Base-by-base conservation (phyloP, 2,113 vertebrate species). In the Condylura cristata region DNA sequence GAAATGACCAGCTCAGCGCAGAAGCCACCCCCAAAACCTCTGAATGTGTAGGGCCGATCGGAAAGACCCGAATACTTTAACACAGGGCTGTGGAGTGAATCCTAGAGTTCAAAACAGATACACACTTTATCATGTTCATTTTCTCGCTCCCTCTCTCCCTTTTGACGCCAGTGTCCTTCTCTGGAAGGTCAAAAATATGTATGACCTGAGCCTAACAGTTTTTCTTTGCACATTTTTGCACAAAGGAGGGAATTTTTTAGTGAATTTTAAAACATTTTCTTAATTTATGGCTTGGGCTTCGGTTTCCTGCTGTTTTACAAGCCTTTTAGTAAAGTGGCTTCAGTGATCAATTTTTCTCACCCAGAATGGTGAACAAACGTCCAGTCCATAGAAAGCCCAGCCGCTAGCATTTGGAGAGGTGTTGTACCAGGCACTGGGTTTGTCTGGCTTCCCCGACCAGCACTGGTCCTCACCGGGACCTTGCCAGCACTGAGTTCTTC, bases 151-250 rank as follows among this genome's bases (percentile, higher is more conserved):
- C n/a, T 16, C 3, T 13, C 4, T 58, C 2, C 17, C 32, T 83
- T 32, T 37, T 22, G 71, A 85, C 17, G 37, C 79, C 48, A 65
- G 4, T 91, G 95, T 6, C 97, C 89, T 95, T 95, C 41, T 93
- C 39, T 76, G 86, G 70, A 95, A 97, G 96, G 97, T 97, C 91
- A 96, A 60, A 68, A 86, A 78, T 66, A 88, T 68, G 32, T 58
- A 46, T 48, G 80, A 91, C 79, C 89, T 1, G 39, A 75, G 53
- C 60, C 89, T 53, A 74, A 70, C 39, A 63, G 39, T 83, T 90
- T 32, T 92, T n/a, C 30, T 66, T 66, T 56, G 71, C 32, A 63
- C 18, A 32, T 95, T 83, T 89, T 46, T 93, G 63, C 53, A 41
- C 37, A 44, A 41, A 89, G 26, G 17, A 37, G 58, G 37, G 28